phyloP scores from a whole-genome alignment of 2,888 invertebrate species.

The Hypercompe scribonia region DNA sequence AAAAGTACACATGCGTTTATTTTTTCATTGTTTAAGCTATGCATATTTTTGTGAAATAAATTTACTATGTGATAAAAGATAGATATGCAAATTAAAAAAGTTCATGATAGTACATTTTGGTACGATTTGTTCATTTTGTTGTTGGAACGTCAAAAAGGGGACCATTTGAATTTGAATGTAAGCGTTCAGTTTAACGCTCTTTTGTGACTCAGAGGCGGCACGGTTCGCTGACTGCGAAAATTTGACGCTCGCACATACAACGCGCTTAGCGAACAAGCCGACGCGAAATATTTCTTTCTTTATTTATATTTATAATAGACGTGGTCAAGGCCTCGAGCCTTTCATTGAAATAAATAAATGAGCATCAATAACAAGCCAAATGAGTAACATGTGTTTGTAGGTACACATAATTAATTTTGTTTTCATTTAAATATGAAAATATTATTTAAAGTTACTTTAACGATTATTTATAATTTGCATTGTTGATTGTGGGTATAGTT shows the following conservation, averaged over 20 bases:
- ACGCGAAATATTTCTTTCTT: constrained; percentile 47
- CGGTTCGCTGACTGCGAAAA: constrained; percentile 82
- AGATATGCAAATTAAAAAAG: background rate
- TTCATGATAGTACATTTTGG: constrained; percentile 19
- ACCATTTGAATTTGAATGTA: constrained; percentile 69
- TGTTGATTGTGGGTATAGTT: background rate
- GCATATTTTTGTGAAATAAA: constrained; percentile 19
- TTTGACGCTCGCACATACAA: constrained; percentile 66
- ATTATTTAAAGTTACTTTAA: background rate
- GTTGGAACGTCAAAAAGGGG: constrained; percentile 57
- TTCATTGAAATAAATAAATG: constrained; percentile 11
- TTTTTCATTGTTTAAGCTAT: constrained; percentile 26
- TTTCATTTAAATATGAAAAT: background rate
- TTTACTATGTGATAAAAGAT: constrained; percentile 4
- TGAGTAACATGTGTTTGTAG: background rate
- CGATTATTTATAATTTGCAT: background rate
- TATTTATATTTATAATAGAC: constrained; percentile 38
- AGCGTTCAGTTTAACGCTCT: constrained; percentile 72
- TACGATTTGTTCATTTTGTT: constrained; percentile 53
- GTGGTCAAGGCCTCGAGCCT: constrained; percentile 25
- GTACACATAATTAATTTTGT: background rate
- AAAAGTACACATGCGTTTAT: constrained; percentile 21
- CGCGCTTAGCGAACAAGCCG: constrained; percentile 52
- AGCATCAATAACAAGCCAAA: constrained; percentile 21
- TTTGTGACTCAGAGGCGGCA: constrained; percentile 76